Conservation (phyloP, 1,140 invertebrate genomes). For the Druon quercuslanigerum region DNA sequence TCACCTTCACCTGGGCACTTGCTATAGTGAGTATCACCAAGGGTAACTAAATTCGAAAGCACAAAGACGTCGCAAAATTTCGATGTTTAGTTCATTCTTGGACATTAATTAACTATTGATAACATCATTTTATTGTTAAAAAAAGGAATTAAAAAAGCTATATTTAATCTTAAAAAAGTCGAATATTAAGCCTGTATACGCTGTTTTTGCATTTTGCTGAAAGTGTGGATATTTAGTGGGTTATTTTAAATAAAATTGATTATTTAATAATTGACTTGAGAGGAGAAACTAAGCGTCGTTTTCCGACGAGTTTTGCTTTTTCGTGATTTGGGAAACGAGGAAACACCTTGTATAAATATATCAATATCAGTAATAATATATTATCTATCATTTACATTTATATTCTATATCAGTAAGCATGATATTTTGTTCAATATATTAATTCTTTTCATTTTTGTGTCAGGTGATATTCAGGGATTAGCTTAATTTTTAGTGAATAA, state of each 20-base stretch:
- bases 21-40: not conserved
- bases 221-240: not conserved
- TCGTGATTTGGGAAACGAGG: not conserved
- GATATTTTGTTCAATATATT: conserved; percentile 17
- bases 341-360: conserved; percentile 40
- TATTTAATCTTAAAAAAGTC: not conserved
- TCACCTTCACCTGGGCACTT: conserved; percentile 15
- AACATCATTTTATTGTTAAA: too few species aligned
- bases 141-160: too few species aligned
- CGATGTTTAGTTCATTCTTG: too few species aligned
- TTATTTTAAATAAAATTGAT: conserved; percentile 1
- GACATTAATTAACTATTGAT: too few species aligned
- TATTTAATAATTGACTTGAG: conserved; percentile 22
- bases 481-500: conserved; percentile 37
- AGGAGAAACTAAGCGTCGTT: conserved; percentile 1
- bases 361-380: conserved; percentile 60
- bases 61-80: too few species aligned
- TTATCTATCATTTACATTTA: conserved; percentile 63
- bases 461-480: conserved; percentile 54
- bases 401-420: conserved; percentile 24
- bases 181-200: not conserved
- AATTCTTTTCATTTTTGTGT: conserved; percentile 44
- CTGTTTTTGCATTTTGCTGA: not conserved
- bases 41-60: too few species aligned
- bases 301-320: not conserved